These are phyloP conservation scores for Sigmodon hispidus DNA, from an alignment of 2,113 vertebrate genomes.

Conservation along the genomic window DNA sequence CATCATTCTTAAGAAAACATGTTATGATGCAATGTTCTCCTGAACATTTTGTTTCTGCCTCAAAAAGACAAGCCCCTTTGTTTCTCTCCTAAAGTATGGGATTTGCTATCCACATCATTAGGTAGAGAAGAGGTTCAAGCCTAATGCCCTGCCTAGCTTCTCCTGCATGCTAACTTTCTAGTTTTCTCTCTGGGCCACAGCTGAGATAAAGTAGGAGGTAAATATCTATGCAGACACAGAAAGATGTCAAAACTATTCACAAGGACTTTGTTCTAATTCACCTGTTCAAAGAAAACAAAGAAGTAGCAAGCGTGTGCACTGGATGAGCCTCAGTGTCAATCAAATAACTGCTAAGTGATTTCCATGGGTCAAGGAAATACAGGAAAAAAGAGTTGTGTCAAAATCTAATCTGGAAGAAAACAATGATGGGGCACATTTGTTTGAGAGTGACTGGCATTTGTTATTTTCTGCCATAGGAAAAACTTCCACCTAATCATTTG, in stretches of 20 bases:
- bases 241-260: background rate
- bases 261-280: conserved; percentile 2
- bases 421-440: background rate
- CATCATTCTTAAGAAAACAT: conserved; percentile 18
- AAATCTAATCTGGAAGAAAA: background rate
- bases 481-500: background rate
- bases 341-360: background rate
- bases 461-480: background rate
- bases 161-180: background rate
- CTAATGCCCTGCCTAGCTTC: background rate
- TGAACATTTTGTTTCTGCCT: conserved; percentile 40
- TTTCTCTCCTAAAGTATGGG: background rate
- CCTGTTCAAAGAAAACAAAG: background rate
- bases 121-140: conserved; percentile 17
- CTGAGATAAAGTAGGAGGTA: conserved; percentile 18
- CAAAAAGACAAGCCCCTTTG: background rate
- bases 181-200: conserved; percentile 19
- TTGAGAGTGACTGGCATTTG: background rate
- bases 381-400: background rate
- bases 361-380: background rate
- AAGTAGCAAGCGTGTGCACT: background rate
- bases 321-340: background rate
- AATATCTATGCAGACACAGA: background rate
- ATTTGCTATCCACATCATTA: conserved; percentile 53
- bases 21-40: background rate